Evolutionary conservation across 1,140 invertebrate genomes (phyloP), one percentile per base, ranked within the genome.

Genomic region (Megalopta genalis): DNA sequence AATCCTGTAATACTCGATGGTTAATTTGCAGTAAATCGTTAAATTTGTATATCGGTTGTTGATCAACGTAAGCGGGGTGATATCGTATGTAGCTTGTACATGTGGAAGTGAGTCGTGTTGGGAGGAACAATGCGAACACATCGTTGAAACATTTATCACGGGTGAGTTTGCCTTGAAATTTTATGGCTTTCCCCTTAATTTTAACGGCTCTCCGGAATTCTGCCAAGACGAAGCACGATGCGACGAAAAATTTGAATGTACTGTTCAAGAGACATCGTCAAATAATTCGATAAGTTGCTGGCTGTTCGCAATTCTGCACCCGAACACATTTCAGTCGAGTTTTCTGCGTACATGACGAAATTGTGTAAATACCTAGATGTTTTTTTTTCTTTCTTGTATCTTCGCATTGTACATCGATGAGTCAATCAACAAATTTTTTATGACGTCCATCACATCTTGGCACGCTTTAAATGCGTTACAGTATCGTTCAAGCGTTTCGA

Each of bases 81-180:
- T 46, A 46, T 49, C 25, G 39, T 32, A 49, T 32, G 10, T 70
- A 70, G 42, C 25, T 27, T n/a, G 27, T 80, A 42, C 27, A 23
- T 12, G 46, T 7, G 62, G 23, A 18, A 54, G 46, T 25, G n/a
- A 39, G 57, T 25, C n/a, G 70, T 27, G 37, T 67, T 57, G 57
- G 54, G 69, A 63, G 73, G 54, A 62, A 83, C 65, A 77, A 85
- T 87, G 85, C 83, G 73, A 67, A 59, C 62, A 73, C 82, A 49
- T 79, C 78, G 77, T 57, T 77, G 73, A 82, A 78, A 77, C 75
- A 76, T 62, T 77, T 54, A 76, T 70, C 75, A 76, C 74, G 67
- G 77, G 85, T 87, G 69, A 87, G 85, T 87, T 75, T 80, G 67
- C 71, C 80, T 77, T 74, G 68, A 80, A 68, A 46, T 67, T 83